Evolutionary conservation across 2,113 vertebrate genomes (phyloP).

Genomic region (Ifrita kowaldi): DNA sequence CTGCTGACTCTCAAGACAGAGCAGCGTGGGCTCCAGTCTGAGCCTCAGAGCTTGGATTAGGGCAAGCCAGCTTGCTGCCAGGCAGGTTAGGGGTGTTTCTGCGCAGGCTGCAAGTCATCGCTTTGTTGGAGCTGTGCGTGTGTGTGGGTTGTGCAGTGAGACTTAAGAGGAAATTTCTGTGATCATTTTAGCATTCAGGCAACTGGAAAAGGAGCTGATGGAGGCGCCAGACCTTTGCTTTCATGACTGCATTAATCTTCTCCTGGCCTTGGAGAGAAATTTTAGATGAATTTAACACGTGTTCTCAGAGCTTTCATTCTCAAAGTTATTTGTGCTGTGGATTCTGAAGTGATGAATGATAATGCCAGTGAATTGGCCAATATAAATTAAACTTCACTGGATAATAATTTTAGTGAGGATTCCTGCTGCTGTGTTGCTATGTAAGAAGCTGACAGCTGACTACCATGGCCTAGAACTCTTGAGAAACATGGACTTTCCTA

Average conservation of each 20-base stretch:
- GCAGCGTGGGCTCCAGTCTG: neutral
- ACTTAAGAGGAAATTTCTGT: neutral
- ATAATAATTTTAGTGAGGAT: neutral
- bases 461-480: neutral
- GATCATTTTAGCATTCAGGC: neutral
- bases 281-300: neutral
- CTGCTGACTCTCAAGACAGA: neutral
- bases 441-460: neutral
- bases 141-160: neutral
- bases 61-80: neutral
- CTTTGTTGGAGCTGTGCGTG: neutral
- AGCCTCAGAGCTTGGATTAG: neutral
- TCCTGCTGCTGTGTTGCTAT: neutral
- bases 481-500: neutral
- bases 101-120: neutral
- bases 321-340: neutral
- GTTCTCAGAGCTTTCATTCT: neutral
- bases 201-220: neutral
- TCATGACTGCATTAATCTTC: slow-evolving; percentile 5
- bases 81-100: neutral
- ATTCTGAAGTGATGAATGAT: neutral
- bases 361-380: neutral
- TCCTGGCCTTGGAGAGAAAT: neutral
- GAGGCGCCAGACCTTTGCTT: neutral
- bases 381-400: neutral